A percentile compares a stretch with the other conserved stretches of the same genome.
These are phyloP conservation scores for Lytechinus variegatus DNA, from an alignment of 35 echinoderm and acorn worm species.

Conservation along the genomic window DNA sequence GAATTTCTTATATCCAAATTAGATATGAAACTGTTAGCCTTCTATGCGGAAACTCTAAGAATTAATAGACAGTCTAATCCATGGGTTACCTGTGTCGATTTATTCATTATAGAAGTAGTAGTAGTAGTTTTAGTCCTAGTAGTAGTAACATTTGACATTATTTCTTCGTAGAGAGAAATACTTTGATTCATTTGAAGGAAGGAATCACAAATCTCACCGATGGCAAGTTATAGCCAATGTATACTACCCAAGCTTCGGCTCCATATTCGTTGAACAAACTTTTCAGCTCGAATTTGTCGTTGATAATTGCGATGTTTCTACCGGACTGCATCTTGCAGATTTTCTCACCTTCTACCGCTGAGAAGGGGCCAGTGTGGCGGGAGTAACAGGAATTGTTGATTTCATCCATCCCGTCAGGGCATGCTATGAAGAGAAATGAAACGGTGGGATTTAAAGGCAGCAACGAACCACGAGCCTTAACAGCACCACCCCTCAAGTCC, in stretches of 20 bases:
- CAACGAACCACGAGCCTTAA: too few species aligned
- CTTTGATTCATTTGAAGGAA: neutral
- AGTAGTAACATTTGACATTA: too few species aligned
- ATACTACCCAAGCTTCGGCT: neutral
- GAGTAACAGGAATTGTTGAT: neutral
- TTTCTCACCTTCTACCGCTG: neutral
- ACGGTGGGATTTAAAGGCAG: neutral
- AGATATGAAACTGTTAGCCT: too few species aligned
- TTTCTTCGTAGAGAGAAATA: too few species aligned
- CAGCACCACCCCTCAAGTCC: too few species aligned
- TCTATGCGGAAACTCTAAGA: too few species aligned
- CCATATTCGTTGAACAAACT: neutral
- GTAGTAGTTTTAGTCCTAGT: too few species aligned
- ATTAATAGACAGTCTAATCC: too few species aligned
- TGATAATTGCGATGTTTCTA: neutral
- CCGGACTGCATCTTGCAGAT: neutral
- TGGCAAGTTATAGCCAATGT: neutral
- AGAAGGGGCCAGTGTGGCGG: neutral
- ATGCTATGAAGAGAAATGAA: neutral
- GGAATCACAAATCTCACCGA: neutral
- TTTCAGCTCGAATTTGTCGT: neutral
- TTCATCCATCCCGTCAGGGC: neutral
- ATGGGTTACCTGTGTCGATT: too few species aligned
- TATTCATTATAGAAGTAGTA: too few species aligned
- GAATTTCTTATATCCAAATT: too few species aligned